These are phyloP conservation scores for Lepilemur ruficaudatus DNA, from an alignment of 2,797 vertebrate species.

Conservation along the genomic window DNA sequence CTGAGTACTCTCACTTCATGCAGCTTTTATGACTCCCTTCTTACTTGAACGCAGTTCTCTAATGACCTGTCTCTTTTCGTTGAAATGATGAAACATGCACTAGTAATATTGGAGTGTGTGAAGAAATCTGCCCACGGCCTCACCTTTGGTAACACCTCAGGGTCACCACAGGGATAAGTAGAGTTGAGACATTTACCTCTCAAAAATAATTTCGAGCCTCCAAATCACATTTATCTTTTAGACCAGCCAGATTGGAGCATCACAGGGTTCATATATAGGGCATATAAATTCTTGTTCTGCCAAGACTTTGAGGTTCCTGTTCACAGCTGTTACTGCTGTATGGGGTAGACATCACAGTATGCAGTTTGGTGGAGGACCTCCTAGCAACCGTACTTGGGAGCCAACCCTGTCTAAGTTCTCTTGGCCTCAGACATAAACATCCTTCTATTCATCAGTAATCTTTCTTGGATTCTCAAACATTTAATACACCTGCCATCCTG, in stretches of 20 bases:
- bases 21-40: background rate
- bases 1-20: background rate
- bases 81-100: background rate
- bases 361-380: background rate
- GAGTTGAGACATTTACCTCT: background rate
- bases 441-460: background rate
- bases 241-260: background rate
- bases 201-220: background rate
- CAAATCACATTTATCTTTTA: background rate
- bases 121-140: background rate
- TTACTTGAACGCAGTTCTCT: background rate
- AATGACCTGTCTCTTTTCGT: background rate
- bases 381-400: background rate
- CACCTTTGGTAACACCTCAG: background rate
- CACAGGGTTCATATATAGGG: background rate
- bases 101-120: background rate
- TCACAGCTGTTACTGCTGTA: background rate
- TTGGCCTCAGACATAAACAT: background rate
- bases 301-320: background rate
- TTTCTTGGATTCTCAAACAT: background rate
- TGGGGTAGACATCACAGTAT: rapidly evolving
- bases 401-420: background rate
- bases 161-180: background rate
- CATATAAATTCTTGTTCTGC: background rate
- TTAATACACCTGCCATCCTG: rapidly evolving